Conservation (phyloP, 53 echinoderm and acorn worm species). For the Holothuria scabra region DNA sequence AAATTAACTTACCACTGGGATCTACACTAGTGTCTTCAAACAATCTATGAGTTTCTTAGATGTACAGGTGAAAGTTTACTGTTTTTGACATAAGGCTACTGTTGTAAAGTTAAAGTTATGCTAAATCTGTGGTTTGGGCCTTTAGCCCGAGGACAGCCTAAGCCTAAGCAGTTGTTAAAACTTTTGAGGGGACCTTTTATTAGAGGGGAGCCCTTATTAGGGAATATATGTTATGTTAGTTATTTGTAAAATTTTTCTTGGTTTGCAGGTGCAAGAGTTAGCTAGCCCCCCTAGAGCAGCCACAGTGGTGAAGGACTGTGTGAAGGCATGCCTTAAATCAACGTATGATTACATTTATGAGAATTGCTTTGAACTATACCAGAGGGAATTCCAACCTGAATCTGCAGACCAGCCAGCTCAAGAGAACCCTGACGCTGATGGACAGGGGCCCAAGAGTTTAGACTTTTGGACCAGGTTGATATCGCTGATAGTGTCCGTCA, state of each 20-base stretch:
- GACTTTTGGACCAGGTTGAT: slow-evolving; percentile 99
- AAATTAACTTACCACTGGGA: too few relatives aligned
- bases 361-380: slow-evolving; percentile 98
- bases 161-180: too few relatives aligned
- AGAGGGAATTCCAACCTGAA: slow-evolving; percentile 96
- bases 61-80: too few relatives aligned
- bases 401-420: slow-evolving; percentile 64
- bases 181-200: too few relatives aligned
- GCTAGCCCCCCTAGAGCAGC: slow-evolving; percentile 98
- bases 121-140: too few relatives aligned
- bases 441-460: slow-evolving; percentile 83
- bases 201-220: too few relatives aligned
- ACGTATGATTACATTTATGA: slow-evolving; percentile 98
- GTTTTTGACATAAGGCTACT: too few relatives aligned
- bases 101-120: too few relatives aligned
- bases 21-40: too few relatives aligned
- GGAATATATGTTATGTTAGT: too few relatives aligned
- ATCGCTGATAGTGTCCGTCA: slow-evolving; percentile 92
- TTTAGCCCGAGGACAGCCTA: too few relatives aligned
- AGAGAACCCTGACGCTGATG: slow-evolving; percentile 67
- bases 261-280: slow-evolving; percentile 84
- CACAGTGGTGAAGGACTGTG: slow-evolving; percentile 96
- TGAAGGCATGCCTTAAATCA: slow-evolving; percentile 96
- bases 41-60: too few relatives aligned
- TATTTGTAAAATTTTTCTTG: neutral